phyloP scores from a whole-genome alignment of 2,888 invertebrate species.

The Nemotelus pantherinus region DNA sequence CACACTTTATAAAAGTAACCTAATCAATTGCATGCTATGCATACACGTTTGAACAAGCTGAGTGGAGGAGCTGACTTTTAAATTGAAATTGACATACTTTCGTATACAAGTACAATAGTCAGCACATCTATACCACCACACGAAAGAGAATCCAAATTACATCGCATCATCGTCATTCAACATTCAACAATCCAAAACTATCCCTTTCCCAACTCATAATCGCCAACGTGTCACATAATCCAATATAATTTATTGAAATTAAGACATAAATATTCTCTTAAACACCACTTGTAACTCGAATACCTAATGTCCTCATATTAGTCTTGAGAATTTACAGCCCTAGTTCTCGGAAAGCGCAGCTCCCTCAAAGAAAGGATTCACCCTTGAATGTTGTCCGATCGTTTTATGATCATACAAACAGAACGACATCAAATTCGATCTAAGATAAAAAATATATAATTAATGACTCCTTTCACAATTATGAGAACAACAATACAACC shows the following conservation, averaged over 20 bases:
- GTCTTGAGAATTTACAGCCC: constrained; percentile 12
- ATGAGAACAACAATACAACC: neutral
- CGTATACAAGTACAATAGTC: too few relatives aligned
- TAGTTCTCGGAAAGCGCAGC: neutral
- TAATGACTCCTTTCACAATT: constrained; percentile 14
- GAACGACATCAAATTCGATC: neutral
- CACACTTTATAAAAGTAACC: too few relatives aligned
- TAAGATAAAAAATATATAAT: neutral
- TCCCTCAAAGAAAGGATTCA: neutral
- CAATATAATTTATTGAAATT: constrained; percentile 11
- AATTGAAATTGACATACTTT: too few relatives aligned
- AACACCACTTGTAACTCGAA: constrained; percentile 6
- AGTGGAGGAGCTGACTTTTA: too few relatives aligned
- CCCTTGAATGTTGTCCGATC: neutral
- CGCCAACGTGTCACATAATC: too few relatives aligned
- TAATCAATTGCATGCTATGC: too few relatives aligned
- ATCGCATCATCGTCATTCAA: too few relatives aligned
- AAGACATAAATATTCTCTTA: constrained; percentile 31
- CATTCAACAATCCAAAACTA: too few relatives aligned
- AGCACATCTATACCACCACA: too few relatives aligned
- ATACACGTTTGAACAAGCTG: too few relatives aligned
- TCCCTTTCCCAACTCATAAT: too few relatives aligned
- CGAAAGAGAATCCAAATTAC: too few relatives aligned
- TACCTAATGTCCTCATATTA: constrained; percentile 7
- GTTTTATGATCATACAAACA: neutral